A percentile compares a stretch with the other conserved stretches of the same genome.
phyloP scores from a whole-genome alignment of 2,113 vertebrate genomes.

The Tachuris rubrigastra region DNA sequence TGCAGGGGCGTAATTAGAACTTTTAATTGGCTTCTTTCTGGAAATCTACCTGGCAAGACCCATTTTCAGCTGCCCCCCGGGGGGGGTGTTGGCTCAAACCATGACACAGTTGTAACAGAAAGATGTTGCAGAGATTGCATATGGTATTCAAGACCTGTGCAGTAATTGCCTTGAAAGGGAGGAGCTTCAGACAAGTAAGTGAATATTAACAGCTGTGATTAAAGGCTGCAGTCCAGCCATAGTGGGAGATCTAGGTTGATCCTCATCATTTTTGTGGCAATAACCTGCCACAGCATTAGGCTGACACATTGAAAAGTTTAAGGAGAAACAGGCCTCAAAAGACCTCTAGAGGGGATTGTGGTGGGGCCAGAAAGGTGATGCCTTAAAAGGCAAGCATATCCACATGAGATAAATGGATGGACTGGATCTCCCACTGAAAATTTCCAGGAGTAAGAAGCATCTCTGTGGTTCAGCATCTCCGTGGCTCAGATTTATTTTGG shows the following conservation, averaged over 20 bases:
- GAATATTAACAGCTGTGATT: not conserved
- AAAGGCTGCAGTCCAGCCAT: not conserved
- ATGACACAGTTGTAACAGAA: not conserved
- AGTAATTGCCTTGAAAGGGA: not conserved
- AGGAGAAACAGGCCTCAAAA: not conserved
- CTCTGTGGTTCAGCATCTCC: not conserved
- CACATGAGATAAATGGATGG: not conserved
- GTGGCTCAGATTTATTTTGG: not conserved
- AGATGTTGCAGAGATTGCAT: not conserved
- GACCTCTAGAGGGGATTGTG: fast-evolving
- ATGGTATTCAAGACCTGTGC: not conserved
- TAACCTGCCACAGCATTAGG: not conserved
- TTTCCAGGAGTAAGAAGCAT: not conserved
- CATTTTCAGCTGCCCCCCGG: too few relatives aligned
- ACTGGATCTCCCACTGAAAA: not conserved
- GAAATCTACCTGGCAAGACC: too few relatives aligned
- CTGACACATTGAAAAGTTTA: not conserved
- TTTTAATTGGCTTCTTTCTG: too few relatives aligned
- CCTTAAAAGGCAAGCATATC: not conserved
- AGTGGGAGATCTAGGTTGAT: not conserved
- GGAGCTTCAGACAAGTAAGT: not conserved
- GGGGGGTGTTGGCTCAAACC: too few relatives aligned
- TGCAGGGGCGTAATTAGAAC: too few relatives aligned
- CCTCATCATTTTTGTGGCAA: not conserved
- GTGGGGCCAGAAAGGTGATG: not conserved